Evolutionary conservation across 23 tunicate species (phyloP), one percentile per base, ranked within the genome.

Genomic region (Ascidia mentula): DNA sequence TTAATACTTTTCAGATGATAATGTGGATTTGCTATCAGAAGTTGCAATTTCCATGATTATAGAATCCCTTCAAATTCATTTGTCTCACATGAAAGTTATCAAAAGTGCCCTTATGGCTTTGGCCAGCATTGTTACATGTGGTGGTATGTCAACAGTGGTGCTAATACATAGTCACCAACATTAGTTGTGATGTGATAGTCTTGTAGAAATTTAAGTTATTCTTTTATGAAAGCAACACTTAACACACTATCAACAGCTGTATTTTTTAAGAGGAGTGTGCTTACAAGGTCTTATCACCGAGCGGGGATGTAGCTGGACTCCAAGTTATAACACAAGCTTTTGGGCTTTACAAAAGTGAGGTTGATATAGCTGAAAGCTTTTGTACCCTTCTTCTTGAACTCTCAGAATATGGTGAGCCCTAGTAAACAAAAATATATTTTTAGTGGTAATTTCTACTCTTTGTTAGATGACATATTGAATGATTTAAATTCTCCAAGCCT

Each of bases 41-140:
- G 83, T 93, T 59, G 99, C 93, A 13, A 87, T 96, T 40, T 18
- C 90, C n/a, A 83, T 81, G 9, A 91, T 96, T 17, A 40, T 91
- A 36, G 97, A 91, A 71, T 78, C 91, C 34, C 65, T 96, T 38
- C 80, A 96, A 59, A 38, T 32, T 31, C 97, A 96, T 46, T 13
- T 39, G 34, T 71, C 83, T 34, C 74, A 84, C 7, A 74, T 53
- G 37, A 96, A 87, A 84, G 97, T 93, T 36, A 89, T 89, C 6
- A 95, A 95, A 82, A 95, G 82, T 82, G 98, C 89, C 35, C 69
- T 93, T 24, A 93, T 93, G 98, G 98, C 98, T 15, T 79, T 93
- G 5, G 89, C 98, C 0, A 88, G 90, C 76, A 93, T 93, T 38
- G 86, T 87, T 15, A 88, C 92, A 7, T 88, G 90, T 69, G 98